These are phyloP conservation scores for Leptarthrus brevirostris DNA, from an alignment of 2,888 invertebrate genomes.

Conservation along the genomic window DNA sequence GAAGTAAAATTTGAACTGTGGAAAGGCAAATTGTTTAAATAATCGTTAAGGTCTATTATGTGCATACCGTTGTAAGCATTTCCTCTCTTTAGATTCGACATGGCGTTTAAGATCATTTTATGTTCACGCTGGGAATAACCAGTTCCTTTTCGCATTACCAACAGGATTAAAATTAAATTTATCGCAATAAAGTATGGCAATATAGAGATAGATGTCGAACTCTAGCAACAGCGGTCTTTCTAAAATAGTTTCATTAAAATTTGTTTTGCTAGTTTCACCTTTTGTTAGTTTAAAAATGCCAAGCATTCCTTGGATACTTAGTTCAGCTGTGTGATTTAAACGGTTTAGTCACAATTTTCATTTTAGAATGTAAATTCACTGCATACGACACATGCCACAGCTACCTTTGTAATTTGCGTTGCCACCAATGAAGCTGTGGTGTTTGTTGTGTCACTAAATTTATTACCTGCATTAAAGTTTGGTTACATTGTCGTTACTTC, in stretches of 20 bases:
- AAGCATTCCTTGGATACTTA: conserved; percentile 18
- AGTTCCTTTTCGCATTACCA: background rate
- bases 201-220: conserved; percentile 16
- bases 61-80: too few species aligned
- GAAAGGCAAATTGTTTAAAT: too few species aligned
- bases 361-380: conserved; percentile 19
- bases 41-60: too few species aligned
- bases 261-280: too few species aligned
- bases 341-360: conserved; percentile 8
- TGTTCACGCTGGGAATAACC: background rate
- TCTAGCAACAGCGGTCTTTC: conserved; percentile 19
- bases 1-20: too few species aligned
- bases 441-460: conserved; percentile 30
- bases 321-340: conserved; percentile 34
- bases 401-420: background rate
- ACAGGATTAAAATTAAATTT: conserved; percentile 28
- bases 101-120: too few species aligned
- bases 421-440: conserved; percentile 22
- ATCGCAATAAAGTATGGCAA: conserved; percentile 6
- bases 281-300: conserved; percentile 1
- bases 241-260: conserved; percentile 17
- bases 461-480: conserved; percentile 36
- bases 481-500: conserved; percentile 21
- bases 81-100: too few species aligned
- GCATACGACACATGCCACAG: conserved; percentile 18